Evolutionary conservation across 1,140 invertebrate genomes (phyloP), one percentile per base, ranked within the genome.

Genomic region (Drosophila saltans): DNA sequence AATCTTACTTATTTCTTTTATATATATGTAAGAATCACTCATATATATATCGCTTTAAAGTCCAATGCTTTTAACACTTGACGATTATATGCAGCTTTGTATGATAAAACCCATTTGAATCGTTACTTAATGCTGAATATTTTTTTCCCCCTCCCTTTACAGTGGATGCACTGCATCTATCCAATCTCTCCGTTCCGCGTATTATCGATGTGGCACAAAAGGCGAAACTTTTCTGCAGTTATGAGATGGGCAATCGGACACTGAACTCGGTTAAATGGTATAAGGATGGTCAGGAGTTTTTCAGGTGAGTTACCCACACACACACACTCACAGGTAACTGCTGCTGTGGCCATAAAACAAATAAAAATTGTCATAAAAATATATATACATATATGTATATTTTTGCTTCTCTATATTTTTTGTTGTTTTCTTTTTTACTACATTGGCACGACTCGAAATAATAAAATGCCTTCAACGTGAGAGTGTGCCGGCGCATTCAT

Each of bases 221-320:
- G 76, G 94, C 94, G 11, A 91, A 93, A 57, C 90, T 95, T 33
- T 93, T 93, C 66, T 95, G 94, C 83, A 92, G 93, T 67, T 95
- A 93, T 74, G 94, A 94, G 80, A 91, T 93, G 86, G 94, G 94
- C 75, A 94, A 93, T 7, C 95, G 96, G 57, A 93, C 93, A 1
- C 93, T 97, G 10, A 96, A 96, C 92, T 96, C 96, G 0, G 95
- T 97, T 69, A 97, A 96, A 92, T 97, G 96, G 96, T 96, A 96
- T 92, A 96, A 96, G 82, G 95, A 96, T 70, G 94, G 94, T 43
- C 92, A 94, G 69, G 95, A 97, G 90, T 96, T 97, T 92, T 97
- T 95, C 91, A 94, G 95, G 78, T 96, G 93, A 89, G 91, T 93
- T 43, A 39, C 33, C 36, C 59, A 48, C 43, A 45, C 4, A 45